Base-by-base conservation (phyloP, 2,797 vertebrate species). In the Orientallactaga sibirica region DNA sequence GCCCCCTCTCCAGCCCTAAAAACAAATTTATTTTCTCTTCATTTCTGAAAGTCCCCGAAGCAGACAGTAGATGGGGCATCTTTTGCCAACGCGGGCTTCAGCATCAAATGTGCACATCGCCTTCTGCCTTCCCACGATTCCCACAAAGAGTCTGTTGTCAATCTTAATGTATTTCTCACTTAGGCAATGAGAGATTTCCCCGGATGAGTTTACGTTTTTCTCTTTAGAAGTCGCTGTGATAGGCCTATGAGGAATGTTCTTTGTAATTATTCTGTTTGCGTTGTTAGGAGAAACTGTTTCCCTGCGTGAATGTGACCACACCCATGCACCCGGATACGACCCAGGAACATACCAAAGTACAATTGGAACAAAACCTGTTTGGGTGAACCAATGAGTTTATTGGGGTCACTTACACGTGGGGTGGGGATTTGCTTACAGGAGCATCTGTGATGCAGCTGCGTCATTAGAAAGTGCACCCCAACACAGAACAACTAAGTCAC, bases 21-120 rank as follows among this genome's bases (percentile, higher is more conserved):
- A 66, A 29, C 84, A 0, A 73, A 62, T 95, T 68, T 92, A 73
- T 80, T 91, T 92, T 95, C 52, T 43, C 62, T 83, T 93, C 33
- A 79, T 24, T 70, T 94, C 77, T 43, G 4, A 91, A 87, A 92
- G 73, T 77, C 52, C 70, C 19, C 80, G 22, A 68, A 62, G 66
- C 41, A 43, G 25, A 58, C 86, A 90, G 84, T 92, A 89, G 73
- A 14, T 67, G 75, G 55, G 14, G 43, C 87, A 3, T 55, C 6
- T 29, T 66, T 83, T 68, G 11, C 41, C 75, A 67, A 67, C 66
- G 27, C 20, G 20, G 25, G 27, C 52, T 66, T 81, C 66, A 43
- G 37, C n/a, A 58, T 25, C 67, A 76, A 88, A 10, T 43, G 29
- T 6, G 87, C 48, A 52, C 27, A 14, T 55, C 92, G 33, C 75